phyloP scores from a whole-genome alignment of 2,888 invertebrate species.

The Nematopogon swammerdamellus region DNA sequence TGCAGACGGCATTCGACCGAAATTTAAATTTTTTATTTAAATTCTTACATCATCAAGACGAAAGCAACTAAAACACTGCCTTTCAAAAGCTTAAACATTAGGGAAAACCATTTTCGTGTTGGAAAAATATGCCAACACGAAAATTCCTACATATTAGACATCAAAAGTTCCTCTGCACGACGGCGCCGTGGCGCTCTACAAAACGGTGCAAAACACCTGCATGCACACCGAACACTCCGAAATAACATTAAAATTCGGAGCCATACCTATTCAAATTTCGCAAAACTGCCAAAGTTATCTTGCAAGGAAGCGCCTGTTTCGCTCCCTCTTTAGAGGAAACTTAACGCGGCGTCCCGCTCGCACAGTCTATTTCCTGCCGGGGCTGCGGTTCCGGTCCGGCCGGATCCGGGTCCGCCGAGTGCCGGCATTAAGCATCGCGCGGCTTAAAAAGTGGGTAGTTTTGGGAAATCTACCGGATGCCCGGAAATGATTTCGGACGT shows the following conservation, averaged over 20 bases:
- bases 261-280: slow-evolving; percentile 14
- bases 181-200: too few species aligned
- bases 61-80: too few species aligned
- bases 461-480: slow-evolving; percentile 37
- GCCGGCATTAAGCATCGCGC: slow-evolving; percentile 32
- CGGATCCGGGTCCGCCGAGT: slow-evolving; percentile 15
- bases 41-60: too few species aligned
- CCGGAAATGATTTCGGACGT: slow-evolving; percentile 50
- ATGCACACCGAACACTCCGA: neutral
- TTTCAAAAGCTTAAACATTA: too few species aligned
- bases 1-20: too few species aligned
- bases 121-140: too few species aligned
- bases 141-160: too few species aligned
- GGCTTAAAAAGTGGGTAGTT: slow-evolving; percentile 49
- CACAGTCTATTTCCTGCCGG: slow-evolving; percentile 47
- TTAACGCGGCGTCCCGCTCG: slow-evolving; percentile 27
- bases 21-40: too few species aligned
- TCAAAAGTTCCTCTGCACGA: too few species aligned
- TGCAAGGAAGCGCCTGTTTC: slow-evolving; percentile 16
- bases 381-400: slow-evolving; percentile 36
- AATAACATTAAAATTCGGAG: slow-evolving; percentile 1
- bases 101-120: too few species aligned
- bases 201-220: neutral
- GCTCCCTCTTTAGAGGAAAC: slow-evolving; percentile 11
- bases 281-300: slow-evolving; percentile 17